phyloP scores from a whole-genome alignment of 2,113 vertebrate genomes.

The Lophochroa leadbeateri region DNA sequence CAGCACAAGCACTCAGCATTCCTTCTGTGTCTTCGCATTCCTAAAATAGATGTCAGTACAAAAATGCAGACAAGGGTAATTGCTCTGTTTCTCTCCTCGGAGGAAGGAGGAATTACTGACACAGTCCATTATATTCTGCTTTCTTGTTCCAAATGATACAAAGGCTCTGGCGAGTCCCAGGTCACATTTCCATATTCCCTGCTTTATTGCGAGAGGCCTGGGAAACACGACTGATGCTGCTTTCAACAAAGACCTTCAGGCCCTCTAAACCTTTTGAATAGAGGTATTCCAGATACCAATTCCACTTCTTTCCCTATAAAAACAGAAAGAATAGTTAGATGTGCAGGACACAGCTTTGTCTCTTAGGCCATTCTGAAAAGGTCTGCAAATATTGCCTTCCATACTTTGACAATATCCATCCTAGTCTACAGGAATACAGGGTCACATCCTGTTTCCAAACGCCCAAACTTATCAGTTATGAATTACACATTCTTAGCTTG shows the following conservation, averaged over 20 bases:
- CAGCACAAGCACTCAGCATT: neutral
- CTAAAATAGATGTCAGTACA: neutral
- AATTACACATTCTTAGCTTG: neutral
- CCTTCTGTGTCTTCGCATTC: neutral
- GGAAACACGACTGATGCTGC: constrained; percentile 75
- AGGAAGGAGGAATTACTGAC: neutral
- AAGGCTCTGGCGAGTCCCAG: neutral
- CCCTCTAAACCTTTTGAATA: constrained; percentile 83
- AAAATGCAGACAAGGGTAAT: neutral
- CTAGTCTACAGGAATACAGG: neutral
- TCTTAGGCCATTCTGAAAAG: neutral
- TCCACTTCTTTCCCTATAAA: constrained; percentile 83
- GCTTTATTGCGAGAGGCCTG: neutral
- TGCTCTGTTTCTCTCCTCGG: neutral
- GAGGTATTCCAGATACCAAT: constrained; percentile 89
- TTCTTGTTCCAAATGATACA: neutral
- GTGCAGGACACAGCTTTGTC: neutral
- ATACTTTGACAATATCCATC: neutral
- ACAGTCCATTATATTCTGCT: neutral
- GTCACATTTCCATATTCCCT: neutral
- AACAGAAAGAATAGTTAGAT: constrained; percentile 14
- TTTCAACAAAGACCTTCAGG: constrained; percentile 83
- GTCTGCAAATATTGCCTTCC: neutral
- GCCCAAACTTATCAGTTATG: neutral
- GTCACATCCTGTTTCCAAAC: neutral